Percentiles rank a stretch among this genome's conserved stretches.
These are phyloP conservation scores for Paragorgia papillata DNA, from an alignment of 92 coral and sea anemone species.

Conservation along the genomic window DNA sequence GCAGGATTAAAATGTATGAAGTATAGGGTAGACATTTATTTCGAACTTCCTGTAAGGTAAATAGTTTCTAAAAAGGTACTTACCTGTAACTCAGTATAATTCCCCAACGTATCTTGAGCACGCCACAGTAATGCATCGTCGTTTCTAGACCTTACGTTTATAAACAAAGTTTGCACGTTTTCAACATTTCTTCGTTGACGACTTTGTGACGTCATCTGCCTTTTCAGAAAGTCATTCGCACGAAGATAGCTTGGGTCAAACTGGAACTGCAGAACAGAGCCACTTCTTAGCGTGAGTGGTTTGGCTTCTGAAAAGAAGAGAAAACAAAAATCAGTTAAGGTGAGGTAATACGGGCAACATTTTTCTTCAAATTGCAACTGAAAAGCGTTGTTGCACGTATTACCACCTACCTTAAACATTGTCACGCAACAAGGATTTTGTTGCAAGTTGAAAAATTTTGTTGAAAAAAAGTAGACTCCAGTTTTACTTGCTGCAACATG, in stretches of 20 bases:
- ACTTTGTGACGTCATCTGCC: conserved; percentile 22
- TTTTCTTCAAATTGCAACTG: neutral
- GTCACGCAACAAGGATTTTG: too few species aligned
- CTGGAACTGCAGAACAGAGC: conserved; percentile 70
- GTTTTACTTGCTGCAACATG: too few species aligned
- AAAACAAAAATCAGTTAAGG: neutral
- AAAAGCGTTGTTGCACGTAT: too few species aligned
- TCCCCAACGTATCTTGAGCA: conserved; percentile 16
- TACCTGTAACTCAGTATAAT: conserved; percentile 38
- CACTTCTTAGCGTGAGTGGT: conserved; percentile 72
- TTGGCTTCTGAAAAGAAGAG: conserved; percentile 48
- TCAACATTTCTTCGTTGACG: conserved; percentile 73
- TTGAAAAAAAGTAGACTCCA: too few species aligned
- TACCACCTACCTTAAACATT: too few species aligned
- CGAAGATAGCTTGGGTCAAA: conserved; percentile 88
- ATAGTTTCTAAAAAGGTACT: neutral
- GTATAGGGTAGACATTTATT: too few species aligned
- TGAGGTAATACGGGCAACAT: too few species aligned
- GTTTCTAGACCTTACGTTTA: conserved; percentile 20
- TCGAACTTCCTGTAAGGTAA: neutral
- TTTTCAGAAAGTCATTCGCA: conserved; percentile 66
- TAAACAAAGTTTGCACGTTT: conserved; percentile 5
- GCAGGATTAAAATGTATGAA: too few species aligned
- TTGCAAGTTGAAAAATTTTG: too few species aligned
- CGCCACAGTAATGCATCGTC: conserved; percentile 37